These are phyloP conservation scores for Schizopygopsis pylzovi DNA, from an alignment of 2,797 vertebrate species.

Conservation along the genomic window DNA sequence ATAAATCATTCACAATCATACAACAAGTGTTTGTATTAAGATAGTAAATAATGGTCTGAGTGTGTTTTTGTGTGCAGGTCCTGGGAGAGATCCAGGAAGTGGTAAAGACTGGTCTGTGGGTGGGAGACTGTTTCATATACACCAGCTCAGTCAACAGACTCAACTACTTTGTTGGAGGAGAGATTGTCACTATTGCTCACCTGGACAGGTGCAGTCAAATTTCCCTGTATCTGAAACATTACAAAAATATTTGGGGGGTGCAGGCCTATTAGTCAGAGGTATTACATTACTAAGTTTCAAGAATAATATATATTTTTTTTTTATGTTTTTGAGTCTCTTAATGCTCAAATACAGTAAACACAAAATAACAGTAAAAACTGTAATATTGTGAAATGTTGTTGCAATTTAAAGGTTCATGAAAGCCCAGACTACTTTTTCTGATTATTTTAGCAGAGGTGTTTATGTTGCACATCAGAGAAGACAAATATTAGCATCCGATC, in stretches of 20 bases:
- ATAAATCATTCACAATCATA: not conserved
- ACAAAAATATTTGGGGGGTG: too few relatives aligned
- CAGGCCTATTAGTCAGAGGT: too few relatives aligned
- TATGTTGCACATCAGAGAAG: too few relatives aligned
- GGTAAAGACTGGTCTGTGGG: conserved; percentile 98
- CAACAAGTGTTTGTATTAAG: not conserved
- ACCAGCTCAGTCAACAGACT: conserved; percentile 99
- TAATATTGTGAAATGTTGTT: not conserved
- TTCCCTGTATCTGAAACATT: too few relatives aligned
- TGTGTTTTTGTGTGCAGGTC: conserved; percentile 78
- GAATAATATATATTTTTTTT: not conserved
- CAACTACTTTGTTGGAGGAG: conserved; percentile 98
- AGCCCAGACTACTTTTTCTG: too few relatives aligned
- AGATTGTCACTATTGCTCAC: conserved; percentile 98
- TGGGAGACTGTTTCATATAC: conserved; percentile 99
- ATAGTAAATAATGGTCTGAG: not conserved
- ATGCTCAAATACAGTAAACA: not conserved
- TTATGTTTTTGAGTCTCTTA: not conserved
- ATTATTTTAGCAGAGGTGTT: too few relatives aligned
- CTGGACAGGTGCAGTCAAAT: conserved; percentile 86
- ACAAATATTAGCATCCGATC: too few relatives aligned
- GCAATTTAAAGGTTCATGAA: too few relatives aligned
- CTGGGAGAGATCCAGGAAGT: conserved; percentile 98
- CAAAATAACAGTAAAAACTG: too few relatives aligned
- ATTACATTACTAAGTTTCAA: not conserved